phyloP scores from a whole-genome alignment of 1,140 invertebrate species.

The Microplitis mediator region DNA sequence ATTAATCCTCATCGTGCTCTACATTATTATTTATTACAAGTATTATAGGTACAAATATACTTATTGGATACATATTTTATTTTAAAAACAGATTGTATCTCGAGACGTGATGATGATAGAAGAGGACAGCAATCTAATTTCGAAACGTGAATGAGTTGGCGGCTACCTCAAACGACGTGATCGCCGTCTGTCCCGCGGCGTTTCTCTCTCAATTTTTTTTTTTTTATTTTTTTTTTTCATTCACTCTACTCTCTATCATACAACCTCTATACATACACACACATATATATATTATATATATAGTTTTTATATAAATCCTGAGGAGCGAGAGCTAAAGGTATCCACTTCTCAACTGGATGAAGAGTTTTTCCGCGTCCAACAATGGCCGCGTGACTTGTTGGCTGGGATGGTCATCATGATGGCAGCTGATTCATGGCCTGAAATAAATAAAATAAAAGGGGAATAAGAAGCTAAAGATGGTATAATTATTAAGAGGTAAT shows the following conservation, averaged over 20 bases:
- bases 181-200: slow-evolving; percentile 28
- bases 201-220: slow-evolving; percentile 18
- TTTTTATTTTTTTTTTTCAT: slow-evolving; percentile 17
- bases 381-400: not conserved
- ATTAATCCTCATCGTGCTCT: no score
- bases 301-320: not conserved
- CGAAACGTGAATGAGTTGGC: slow-evolving; percentile 39
- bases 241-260: not conserved
- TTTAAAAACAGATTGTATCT: no score
- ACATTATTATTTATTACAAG: no score
- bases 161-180: slow-evolving; percentile 39
- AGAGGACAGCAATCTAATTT: slow-evolving; percentile 33
- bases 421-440: no score
- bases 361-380: slow-evolving; percentile 14
- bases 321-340: not conserved
- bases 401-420: not conserved
- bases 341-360: not conserved
- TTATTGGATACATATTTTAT: no score
- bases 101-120: not conserved
- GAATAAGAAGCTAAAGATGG: not conserved
- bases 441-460: not conserved
- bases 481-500: not conserved
- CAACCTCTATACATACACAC: not conserved
- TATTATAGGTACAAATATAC: no score
- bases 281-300: not conserved